Evolutionary conservation across 2,888 invertebrate genomes (phyloP).

Genomic region (Argynnis bischoffii): DNA sequence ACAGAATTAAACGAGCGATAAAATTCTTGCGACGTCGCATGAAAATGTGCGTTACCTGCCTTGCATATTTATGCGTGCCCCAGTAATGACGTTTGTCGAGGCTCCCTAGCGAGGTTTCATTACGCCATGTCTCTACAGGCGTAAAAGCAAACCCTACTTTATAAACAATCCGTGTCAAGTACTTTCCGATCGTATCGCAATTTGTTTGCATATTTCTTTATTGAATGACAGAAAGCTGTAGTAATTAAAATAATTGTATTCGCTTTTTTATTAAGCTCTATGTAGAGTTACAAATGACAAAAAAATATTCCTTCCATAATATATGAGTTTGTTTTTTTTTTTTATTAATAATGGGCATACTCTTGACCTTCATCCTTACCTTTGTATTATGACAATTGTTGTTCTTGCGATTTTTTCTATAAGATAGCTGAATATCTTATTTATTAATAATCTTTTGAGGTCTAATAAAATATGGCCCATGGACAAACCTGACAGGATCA

Average conservation of each 20-base stretch:
- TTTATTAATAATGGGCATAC: too few species aligned
- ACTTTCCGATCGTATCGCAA: slow-evolving; percentile 65
- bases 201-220: slow-evolving; percentile 65
- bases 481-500: too few species aligned
- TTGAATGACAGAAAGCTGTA: slow-evolving; percentile 55
- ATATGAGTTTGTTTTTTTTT: too few species aligned
- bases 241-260: slow-evolving; percentile 55
- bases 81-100: slow-evolving; percentile 80
- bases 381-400: neutral
- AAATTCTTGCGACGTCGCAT: slow-evolving; percentile 82
- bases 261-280: slow-evolving; percentile 34
- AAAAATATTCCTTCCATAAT: neutral
- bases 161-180: slow-evolving; percentile 73
- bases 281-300: slow-evolving; percentile 18
- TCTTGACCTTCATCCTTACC: too few species aligned
- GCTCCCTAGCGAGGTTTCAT: slow-evolving; percentile 68
- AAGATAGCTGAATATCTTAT: too few species aligned
- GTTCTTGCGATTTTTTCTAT: slow-evolving; percentile 41
- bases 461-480: too few species aligned
- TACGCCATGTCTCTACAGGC: slow-evolving; percentile 64
- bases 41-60: slow-evolving; percentile 82
- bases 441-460: too few species aligned
- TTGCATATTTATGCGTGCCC: slow-evolving; percentile 81
- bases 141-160: slow-evolving; percentile 66
- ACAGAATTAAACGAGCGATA: slow-evolving; percentile 81